Conservation (phyloP, 2,113 vertebrate species). For the Bos javanicus region DNA sequence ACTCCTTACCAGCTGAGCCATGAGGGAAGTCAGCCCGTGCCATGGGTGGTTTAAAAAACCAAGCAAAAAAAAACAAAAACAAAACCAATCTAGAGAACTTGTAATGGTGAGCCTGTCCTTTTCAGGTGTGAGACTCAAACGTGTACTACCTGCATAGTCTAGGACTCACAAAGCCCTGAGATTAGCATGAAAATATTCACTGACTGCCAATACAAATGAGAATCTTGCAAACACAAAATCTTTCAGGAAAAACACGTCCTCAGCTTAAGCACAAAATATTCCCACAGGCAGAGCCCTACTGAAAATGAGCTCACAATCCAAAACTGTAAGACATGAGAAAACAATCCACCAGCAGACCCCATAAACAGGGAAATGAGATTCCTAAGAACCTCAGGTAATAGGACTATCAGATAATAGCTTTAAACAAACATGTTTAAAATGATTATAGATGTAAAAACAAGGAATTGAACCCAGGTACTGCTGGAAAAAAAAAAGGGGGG, state of each 20-base stretch:
- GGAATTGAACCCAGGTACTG: too few species aligned
- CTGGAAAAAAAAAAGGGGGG: rapidly evolving
- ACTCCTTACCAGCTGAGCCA: neutral
- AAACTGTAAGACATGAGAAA: neutral
- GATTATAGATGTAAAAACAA: neutral
- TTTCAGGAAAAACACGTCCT: neutral
- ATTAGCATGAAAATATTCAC: neutral
- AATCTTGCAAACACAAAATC: neutral
- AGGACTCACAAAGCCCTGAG: neutral
- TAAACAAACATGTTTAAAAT: neutral
- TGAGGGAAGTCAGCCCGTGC: neutral
- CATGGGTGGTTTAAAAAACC: neutral
- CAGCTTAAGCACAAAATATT: neutral
- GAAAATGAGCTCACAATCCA: neutral
- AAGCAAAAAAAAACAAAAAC: neutral
- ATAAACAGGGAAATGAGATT: neutral
- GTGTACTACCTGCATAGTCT: too few species aligned
- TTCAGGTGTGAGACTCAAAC: neutral
- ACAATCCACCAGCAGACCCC: neutral
- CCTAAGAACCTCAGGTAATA: neutral
- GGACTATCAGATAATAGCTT: neutral
- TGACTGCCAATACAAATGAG: neutral
- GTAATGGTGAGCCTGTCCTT: rapidly evolving
- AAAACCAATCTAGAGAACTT: neutral
- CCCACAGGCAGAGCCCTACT: neutral